phyloP scores from a whole-genome alignment of 2,888 invertebrate genomes.

The Urechis unicinctus region DNA sequence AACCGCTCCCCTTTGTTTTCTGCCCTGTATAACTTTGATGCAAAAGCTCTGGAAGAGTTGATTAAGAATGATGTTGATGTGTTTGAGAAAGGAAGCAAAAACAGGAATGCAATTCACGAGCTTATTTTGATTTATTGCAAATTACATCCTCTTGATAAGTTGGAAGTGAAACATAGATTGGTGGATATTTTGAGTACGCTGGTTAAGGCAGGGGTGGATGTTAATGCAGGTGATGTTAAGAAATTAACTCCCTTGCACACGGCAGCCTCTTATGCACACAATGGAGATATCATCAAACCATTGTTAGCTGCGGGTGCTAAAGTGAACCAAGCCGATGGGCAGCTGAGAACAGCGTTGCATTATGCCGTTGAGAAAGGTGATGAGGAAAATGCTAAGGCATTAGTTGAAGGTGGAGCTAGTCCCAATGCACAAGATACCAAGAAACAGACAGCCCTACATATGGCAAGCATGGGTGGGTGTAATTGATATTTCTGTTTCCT shows the following conservation, averaged over 20 bases:
- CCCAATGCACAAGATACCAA: slow-evolving; percentile 3
- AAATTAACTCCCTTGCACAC: slow-evolving; percentile 3
- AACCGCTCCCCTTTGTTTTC: neutral
- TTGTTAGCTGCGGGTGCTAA: slow-evolving; percentile 7
- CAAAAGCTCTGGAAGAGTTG: neutral
- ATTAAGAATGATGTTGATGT: neutral
- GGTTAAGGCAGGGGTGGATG: neutral
- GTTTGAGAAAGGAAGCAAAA: neutral
- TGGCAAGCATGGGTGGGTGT: slow-evolving; percentile 5
- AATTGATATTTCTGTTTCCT: neutral
- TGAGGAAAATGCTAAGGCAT: neutral
- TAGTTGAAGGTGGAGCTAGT: slow-evolving; percentile 6
- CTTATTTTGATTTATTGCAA: slow-evolving; percentile 3
- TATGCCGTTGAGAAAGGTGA: slow-evolving; percentile 3
- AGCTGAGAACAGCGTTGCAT: slow-evolving; percentile 8
- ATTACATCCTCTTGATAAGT: neutral
- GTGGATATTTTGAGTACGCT: slow-evolving; percentile 5
- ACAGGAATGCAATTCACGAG: neutral
- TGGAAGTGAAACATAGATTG: neutral
- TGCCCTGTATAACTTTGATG: neutral
- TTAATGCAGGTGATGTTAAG: slow-evolving; percentile 1
- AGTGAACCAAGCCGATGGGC: slow-evolving; percentile 6
- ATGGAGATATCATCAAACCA: slow-evolving; percentile 3
- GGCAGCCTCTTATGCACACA: neutral
- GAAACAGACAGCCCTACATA: slow-evolving; percentile 6